phyloP scores from a whole-genome alignment of 2,113 vertebrate species.

The Heptranchias perlo region DNA sequence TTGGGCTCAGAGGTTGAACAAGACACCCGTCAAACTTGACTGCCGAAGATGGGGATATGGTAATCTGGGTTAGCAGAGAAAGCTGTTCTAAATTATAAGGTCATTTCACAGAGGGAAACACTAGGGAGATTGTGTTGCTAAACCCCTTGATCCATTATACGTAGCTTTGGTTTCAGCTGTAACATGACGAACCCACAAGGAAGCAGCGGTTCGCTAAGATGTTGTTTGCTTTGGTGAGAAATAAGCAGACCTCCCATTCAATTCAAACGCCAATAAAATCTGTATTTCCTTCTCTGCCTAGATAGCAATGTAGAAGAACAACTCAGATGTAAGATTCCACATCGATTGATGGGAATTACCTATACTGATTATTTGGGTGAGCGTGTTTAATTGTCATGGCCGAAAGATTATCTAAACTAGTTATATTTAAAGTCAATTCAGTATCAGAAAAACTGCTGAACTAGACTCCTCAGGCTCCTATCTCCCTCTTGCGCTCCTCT shows the following conservation, averaged over 20 bases:
- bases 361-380: not conserved
- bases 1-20: too few species aligned
- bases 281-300: not conserved
- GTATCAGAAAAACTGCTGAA: not conserved
- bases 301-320: not conserved
- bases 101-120: not conserved
- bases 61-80: not conserved
- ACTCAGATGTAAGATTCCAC: not conserved
- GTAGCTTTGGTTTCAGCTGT: not conserved
- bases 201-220: not conserved
- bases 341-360: not conserved
- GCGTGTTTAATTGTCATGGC: not conserved
- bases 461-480: not conserved
- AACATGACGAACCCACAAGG: not conserved
- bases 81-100: not conserved
- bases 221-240: not conserved
- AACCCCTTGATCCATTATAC: not conserved
- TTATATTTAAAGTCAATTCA: not conserved
- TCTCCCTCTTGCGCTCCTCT: not conserved
- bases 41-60: not conserved
- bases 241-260: not conserved
- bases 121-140: not conserved
- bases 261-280: not conserved
- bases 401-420: not conserved
- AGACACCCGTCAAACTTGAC: not conserved